Percentiles rank a stretch among this genome's conserved stretches.
phyloP scores from a whole-genome alignment of 1,140 invertebrate genomes.

The Neoseiulus cucumeris region DNA sequence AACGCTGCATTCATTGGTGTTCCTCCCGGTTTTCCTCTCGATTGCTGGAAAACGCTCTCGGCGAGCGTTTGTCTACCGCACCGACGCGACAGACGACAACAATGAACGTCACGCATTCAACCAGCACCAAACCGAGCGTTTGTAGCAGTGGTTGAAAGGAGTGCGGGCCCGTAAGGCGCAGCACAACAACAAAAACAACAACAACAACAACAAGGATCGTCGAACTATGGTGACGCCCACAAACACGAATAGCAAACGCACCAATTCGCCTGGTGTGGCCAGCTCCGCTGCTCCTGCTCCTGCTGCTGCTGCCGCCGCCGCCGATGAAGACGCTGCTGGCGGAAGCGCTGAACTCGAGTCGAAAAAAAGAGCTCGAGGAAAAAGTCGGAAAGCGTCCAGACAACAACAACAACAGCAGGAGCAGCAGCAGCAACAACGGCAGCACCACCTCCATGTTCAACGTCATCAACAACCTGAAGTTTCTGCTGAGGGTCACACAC shows the following conservation, averaged over 20 bases:
- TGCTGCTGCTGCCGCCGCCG: too few species aligned
- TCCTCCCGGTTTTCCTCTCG: slow-evolving; percentile 36
- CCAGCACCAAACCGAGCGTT: slow-evolving; percentile 8
- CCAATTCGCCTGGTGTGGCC: too few species aligned
- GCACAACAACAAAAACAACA: not conserved
- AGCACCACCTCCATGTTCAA: not conserved
- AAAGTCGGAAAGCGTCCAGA: not conserved
- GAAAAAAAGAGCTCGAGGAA: not conserved
- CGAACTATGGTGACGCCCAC: not conserved
- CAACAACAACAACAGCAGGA: not conserved
- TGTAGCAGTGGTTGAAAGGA: slow-evolving; percentile 10
- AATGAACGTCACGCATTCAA: not conserved
- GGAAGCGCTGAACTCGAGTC: too few species aligned
- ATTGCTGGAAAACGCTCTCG: slow-evolving; percentile 27
- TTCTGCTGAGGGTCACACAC: not conserved
- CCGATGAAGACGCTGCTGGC: too few species aligned
- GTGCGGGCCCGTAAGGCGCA: not conserved
- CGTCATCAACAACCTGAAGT: not conserved
- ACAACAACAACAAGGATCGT: too few species aligned
- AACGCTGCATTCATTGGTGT: slow-evolving; percentile 36
- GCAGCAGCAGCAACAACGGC: not conserved
- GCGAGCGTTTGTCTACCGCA: not conserved
- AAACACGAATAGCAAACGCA: too few species aligned
- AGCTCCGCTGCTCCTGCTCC: too few species aligned
- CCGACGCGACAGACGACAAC: not conserved